A percentile compares a stretch with the other conserved stretches of the same genome.
Evolutionary conservation across 2,113 vertebrate species (phyloP).

Genomic region (Hippocampus abdominalis): DNA sequence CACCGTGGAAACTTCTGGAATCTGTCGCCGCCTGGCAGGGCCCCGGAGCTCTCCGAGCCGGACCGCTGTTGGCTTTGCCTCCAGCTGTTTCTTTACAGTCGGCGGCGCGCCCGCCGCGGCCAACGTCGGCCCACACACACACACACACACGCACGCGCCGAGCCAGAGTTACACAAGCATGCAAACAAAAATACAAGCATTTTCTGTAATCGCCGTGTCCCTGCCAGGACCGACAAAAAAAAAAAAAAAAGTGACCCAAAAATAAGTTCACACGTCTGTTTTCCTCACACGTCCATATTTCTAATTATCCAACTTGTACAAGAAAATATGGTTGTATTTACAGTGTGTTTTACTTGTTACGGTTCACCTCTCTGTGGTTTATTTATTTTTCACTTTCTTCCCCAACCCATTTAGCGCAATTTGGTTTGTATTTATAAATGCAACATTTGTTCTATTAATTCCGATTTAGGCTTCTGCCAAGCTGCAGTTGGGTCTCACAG

Average conservation of each 20-base stretch:
- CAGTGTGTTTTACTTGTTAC: conserved; percentile 6
- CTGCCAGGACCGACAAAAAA: conserved; percentile 30
- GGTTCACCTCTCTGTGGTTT: conserved; percentile 4
- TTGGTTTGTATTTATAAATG: conserved; percentile 2
- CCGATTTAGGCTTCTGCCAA: not conserved
- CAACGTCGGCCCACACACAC: conserved; percentile 70
- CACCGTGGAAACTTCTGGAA: conserved; percentile 75
- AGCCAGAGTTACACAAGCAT: conserved; percentile 39
- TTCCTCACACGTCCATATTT: conserved; percentile 5
- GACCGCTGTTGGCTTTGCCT: conserved; percentile 75
- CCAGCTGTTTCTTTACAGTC: conserved; percentile 75
- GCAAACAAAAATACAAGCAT: conserved; percentile 55
- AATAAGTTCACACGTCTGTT: conserved; percentile 17
- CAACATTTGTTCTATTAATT: conserved; percentile 1
- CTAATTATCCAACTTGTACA: conserved; percentile 5
- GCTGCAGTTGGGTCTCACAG: not conserved
- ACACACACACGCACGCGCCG: conserved; percentile 13
- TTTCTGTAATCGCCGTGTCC: conserved; percentile 28
- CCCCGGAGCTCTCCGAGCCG: conserved; percentile 54
- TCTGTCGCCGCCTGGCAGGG: conserved; percentile 70
- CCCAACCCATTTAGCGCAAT: not conserved
- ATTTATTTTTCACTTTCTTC: not conserved
- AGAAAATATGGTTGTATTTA: conserved; percentile 3
- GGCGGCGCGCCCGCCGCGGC: conserved; percentile 40
- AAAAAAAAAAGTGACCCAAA: conserved; percentile 5